Percentiles rank a stretch among this genome's conserved stretches.
Conservation (phyloP, 2,797 vertebrate species). For the Pteropus rufus region DNA sequence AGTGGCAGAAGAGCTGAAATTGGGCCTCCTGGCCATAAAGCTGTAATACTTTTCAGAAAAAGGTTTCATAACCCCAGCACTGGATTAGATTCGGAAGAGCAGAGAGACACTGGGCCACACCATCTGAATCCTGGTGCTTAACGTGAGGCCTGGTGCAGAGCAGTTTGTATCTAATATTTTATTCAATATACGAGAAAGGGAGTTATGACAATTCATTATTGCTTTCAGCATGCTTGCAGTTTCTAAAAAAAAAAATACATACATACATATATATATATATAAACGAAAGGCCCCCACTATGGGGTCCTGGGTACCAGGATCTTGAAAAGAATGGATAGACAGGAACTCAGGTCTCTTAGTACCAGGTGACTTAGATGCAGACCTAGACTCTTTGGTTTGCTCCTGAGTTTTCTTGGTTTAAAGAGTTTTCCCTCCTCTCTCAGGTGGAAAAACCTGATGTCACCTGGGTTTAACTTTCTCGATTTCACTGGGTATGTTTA, state of each 20-base stretch:
- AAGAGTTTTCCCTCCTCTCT: not conserved
- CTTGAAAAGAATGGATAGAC: not conserved
- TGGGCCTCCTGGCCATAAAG: not conserved
- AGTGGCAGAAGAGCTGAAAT: not conserved
- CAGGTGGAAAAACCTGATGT: not conserved
- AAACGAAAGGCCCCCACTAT: not conserved
- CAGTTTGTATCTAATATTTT: not conserved
- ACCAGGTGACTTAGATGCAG: not conserved
- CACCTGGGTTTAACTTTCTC: not conserved
- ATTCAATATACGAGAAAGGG: not conserved
- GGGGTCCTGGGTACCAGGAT: not conserved
- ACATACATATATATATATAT: too few relatives aligned
- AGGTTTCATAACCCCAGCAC: not conserved
- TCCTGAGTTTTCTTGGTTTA: not conserved
- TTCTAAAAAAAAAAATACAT: not conserved
- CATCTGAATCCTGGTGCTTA: not conserved
- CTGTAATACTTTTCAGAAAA: not conserved
- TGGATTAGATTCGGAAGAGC: not conserved
- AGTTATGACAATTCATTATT: not conserved
- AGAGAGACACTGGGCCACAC: not conserved
- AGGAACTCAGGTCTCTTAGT: not conserved
- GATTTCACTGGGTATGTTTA: not conserved
- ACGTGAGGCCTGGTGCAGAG: not conserved
- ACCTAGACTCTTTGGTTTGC: not conserved
- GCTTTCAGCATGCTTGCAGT: not conserved